These are phyloP conservation scores for Sinohyriopsis cumingii DNA, from an alignment of 2,888 invertebrate species.

Conservation along the genomic window DNA sequence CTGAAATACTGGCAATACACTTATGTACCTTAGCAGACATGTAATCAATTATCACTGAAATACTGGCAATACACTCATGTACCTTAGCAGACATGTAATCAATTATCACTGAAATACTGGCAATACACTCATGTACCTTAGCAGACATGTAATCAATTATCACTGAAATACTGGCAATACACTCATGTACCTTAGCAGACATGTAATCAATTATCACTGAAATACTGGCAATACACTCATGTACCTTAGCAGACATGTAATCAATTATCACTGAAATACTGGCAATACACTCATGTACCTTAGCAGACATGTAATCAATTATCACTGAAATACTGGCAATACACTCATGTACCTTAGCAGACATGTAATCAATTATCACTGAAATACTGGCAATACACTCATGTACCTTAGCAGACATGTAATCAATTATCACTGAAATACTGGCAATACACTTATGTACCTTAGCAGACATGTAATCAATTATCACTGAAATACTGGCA, in stretches of 20 bases:
- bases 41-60: no score
- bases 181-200: slow-evolving; percentile 59
- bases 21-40: slow-evolving; percentile 61
- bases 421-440: no score
- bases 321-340: no score
- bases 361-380: no score
- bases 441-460: slow-evolving; percentile 19
- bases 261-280: no score
- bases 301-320: slow-evolving; percentile 48
- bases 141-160: slow-evolving; percentile 38
- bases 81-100: slow-evolving; percentile 64
- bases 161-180: no score
- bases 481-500: no score
- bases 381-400: no score
- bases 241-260: slow-evolving; percentile 64
- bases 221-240: no score
- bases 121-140: slow-evolving; percentile 44
- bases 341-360: slow-evolving; percentile 56
- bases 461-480: slow-evolving; percentile 59
- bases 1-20: no score
- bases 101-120: no score
- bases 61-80: not conserved
- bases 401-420: slow-evolving; percentile 64
- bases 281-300: slow-evolving; percentile 37
- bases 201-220: no score